Base-by-base conservation (phyloP, 1,140 invertebrate genomes). In the Adelges cooleyi region DNA sequence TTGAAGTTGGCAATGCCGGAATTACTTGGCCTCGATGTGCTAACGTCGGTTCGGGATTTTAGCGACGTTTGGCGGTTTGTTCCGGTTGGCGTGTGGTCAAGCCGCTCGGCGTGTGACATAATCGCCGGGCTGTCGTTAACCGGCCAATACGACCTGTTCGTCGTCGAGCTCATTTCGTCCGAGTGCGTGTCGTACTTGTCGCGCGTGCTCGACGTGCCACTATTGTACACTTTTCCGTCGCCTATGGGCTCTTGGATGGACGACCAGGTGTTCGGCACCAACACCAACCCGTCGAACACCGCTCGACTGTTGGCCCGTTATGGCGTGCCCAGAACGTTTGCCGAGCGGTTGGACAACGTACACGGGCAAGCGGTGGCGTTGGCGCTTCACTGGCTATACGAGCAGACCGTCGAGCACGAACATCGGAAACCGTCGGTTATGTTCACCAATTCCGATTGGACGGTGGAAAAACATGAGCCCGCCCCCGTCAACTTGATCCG, bases 371-470 rank as follows among this genome's bases (percentile, higher is more conserved):
- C 22, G 0, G 33, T 56, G 6, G 40, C 22, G 29, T 20, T 11
- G 5, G 17, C 36, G 15, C 23, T 56, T n/a, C 36, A 56, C 2
- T 56, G 38, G 36, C 23, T 40, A 0, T n/a, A 56, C 36, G 53
- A 56, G 22, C 22, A 15, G 11, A 36, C 6, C 1, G 53, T 4
- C 36, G 75, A 77, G 3, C 20, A 68, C 1, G 51, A 65, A 15
- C 72, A 78, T 44, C 74, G 70, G 23, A 78, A 77, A 38, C 68
- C 56, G 65, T 77, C 78, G 25, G 67, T 84, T 36, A 66, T 82
- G 18, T 70, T 84, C 15, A 72, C 77, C 0, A 84, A 84, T 71
- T 75, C 76, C 18, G 79, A 84, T 73, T 76, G 77, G 53, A 69
- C 76, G 2, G 51, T 82, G 6, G 77, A 77, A 65, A 73, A 75